Evolutionary conservation across 2,797 vertebrate species (phyloP), one percentile per base, ranked within the genome.

Genomic region (Chaenodraco wilsoni): DNA sequence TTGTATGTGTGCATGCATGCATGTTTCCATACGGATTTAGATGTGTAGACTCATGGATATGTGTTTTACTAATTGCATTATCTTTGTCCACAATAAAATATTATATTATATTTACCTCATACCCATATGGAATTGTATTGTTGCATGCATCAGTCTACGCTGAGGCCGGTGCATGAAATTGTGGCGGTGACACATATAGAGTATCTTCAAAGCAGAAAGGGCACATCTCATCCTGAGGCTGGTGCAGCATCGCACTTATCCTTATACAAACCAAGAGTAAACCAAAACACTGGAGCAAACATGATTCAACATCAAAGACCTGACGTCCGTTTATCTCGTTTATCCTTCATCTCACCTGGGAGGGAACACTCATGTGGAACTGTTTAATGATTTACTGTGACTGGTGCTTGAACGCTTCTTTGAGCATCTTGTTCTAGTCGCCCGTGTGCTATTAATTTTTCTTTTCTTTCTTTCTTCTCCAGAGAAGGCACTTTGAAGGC

Each of bases 401-500:
- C 83, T 72, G 79, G 51, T 65, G 82, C 66, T 66, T 73, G 14
- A 80, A 78, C 17, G 69, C 81, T 72, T 63, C 37, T 63, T 23
- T 73, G 73, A 88, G 59, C 76, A 69, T 82, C 65, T 55, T 61
- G 19, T 12, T 2, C 58, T 13, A 31, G 62, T 79, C 19, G 41
- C 51, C 46, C 41, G 13, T 63, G 64, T 71, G 66, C 61, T 48
- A 3, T 40, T 55, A 48, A 37, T 56, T 16, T 4, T 55, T 16
- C 31, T 27, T 23, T 54, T 45, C 27, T 74, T 55, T 81, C 56
- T 60, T 41, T 43, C 52, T 72, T 57, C 67, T 71, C 4, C 87
- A 99, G 98, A 92, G 97, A 99, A 89, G 97, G 97, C 15, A 98
- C 97, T 21, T 82, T 99, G 88, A 97, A 96, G 89, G 95, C 91